These are phyloP conservation scores for Heliconius nattereri DNA, from an alignment of 1,140 invertebrate species.

Conservation along the genomic window DNA sequence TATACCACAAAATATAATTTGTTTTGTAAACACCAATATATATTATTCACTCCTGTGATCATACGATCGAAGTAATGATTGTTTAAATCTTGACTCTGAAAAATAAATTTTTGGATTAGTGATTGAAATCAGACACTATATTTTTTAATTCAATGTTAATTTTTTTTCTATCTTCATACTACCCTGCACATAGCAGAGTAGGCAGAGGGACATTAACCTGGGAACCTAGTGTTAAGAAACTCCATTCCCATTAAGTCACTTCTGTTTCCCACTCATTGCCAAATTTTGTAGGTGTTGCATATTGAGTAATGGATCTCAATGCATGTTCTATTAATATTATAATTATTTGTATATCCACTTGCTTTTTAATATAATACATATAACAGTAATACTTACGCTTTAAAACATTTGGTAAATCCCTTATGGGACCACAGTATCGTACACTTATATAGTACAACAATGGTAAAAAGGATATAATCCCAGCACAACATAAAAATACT, in stretches of 20 bases:
- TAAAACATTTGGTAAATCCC: constrained; percentile 69
- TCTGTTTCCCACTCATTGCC: too few species aligned
- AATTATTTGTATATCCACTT: too few species aligned
- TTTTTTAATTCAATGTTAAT: too few species aligned
- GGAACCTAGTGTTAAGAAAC: too few species aligned
- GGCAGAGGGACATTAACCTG: too few species aligned
- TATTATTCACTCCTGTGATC: constrained; percentile 50
- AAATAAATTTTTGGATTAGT: constrained; percentile 38
- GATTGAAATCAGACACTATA: too few species aligned
- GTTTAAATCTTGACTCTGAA: constrained; percentile 74
- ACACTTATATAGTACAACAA: constrained; percentile 79
- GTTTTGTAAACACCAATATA: neutral
- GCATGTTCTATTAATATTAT: too few species aligned
- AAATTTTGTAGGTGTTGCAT: too few species aligned
- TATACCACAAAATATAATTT: neutral
- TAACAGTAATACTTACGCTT: constrained; percentile 58
- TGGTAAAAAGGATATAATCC: constrained; percentile 76
- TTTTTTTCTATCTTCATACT: too few species aligned
- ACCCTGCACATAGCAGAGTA: too few species aligned
- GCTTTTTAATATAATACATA: neutral
- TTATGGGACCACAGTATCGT: constrained; percentile 74
- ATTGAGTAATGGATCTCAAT: too few species aligned
- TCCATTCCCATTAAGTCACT: too few species aligned
- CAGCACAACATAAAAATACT: constrained; percentile 79
- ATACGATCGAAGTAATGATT: constrained; percentile 59